phyloP scores from a whole-genome alignment of 2,888 invertebrate genomes.

The Lasioglossum pauxillum region DNA sequence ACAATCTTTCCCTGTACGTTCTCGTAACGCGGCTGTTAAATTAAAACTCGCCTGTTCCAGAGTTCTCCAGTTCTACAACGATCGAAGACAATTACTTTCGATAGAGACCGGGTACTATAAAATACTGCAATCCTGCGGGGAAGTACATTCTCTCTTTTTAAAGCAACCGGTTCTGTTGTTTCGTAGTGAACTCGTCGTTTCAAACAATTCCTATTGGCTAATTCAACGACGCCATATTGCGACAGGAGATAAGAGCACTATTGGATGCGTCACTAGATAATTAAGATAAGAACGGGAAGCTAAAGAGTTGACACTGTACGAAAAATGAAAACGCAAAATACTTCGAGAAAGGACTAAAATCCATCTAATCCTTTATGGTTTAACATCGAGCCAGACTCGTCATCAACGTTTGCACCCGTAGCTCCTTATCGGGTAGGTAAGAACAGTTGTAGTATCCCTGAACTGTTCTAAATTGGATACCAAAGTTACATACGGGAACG shows the following conservation, averaged over 20 bases:
- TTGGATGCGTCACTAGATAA: neutral
- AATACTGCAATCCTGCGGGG: neutral
- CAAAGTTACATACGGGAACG: neutral
- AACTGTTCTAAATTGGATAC: neutral
- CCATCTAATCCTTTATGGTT: too few species aligned
- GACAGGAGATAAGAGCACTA: neutral
- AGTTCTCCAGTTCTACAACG: neutral
- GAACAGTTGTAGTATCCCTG: neutral
- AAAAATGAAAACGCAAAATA: too few species aligned
- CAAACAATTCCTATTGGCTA: neutral
- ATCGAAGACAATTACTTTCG: slow-evolving; percentile 2
- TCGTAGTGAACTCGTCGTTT: neutral
- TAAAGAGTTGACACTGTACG: too few species aligned
- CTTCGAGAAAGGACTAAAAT: too few species aligned
- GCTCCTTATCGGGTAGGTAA: too few species aligned
- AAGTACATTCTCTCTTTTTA: neutral
- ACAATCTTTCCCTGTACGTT: neutral
- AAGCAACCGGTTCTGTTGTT: neutral
- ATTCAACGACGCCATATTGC: neutral
- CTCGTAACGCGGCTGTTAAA: neutral
- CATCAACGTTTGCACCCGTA: too few species aligned
- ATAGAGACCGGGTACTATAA: neutral
- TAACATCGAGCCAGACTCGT: too few species aligned
- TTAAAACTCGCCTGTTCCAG: neutral
- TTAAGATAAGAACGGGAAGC: neutral